Evolutionary conservation across 2,888 invertebrate species (phyloP), one percentile per base, ranked within the genome.

Genomic region (Polydrusus cervinus): DNA sequence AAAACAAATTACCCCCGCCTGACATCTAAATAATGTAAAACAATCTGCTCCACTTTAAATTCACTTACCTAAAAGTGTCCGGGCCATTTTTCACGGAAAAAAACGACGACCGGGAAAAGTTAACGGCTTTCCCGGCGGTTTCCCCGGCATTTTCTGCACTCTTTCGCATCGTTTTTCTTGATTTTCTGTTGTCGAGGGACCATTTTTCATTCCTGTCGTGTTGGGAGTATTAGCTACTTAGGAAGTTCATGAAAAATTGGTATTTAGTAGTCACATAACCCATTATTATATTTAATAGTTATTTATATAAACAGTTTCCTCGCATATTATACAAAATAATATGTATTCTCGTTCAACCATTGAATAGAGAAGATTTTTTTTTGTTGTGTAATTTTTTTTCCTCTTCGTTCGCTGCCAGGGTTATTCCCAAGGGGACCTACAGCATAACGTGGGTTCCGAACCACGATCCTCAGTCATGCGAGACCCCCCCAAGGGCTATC

Each of bases 41-140:
- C 84, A 84, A 85, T 85, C 84, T 83, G 84, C 83, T 82, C 83
- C 85, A 84, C 85, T 85, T 85, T 85, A 85, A 85, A 85, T 85
- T 85, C 86, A 85, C 85, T 86, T 85, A 85, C 81, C 83, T 82
- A 81, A 85, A 84, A 85, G 85, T 85, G 84, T 83, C 82, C 82
- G 81, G 64, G 53, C 84, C 80, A 84, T 86, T 86, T 86, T 85
- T 85, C 85, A 85, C 82, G 57, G 55, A 76, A 76, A 76, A 75
- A 74, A 76, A 61, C 67, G 68, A 71, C 18, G 51, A 47, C 57
- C 69, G 57, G 55, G 64, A 68, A 73, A 73, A 73, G 72, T 70
- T 73, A 76, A 72, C 68, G 60, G 71, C 66, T 70, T 60, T 40
- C 47, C 69, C 60, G 65, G 76, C 65, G 69, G 75, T 43, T 53